Percentiles rank a stretch among this genome's conserved stretches.
These are phyloP conservation scores for Callimico goeldii DNA, from an alignment of 2,797 vertebrate species.

Conservation along the genomic window DNA sequence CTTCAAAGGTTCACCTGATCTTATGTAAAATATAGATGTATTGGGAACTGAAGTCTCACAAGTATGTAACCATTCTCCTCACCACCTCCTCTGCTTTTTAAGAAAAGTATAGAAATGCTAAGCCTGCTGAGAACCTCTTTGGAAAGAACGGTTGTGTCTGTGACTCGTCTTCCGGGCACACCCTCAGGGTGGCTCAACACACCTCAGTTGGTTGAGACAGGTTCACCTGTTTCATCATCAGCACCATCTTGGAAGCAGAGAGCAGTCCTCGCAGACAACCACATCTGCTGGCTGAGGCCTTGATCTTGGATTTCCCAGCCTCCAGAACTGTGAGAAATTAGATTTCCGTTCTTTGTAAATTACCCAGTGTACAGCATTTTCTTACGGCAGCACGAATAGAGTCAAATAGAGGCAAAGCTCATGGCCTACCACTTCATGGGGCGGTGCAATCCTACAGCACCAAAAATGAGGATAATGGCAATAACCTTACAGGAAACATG, in stretches of 20 bases:
- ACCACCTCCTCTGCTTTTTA: neutral
- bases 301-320: neutral
- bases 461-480: neutral
- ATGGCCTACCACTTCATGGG: neutral
- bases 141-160: neutral
- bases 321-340: neutral
- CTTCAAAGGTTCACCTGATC: neutral
- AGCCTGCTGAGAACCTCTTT: neutral
- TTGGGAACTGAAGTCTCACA: neutral
- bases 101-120: neutral
- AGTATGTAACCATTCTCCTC: neutral
- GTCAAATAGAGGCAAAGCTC: neutral
- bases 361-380: neutral
- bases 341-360: neutral
- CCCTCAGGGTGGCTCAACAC: neutral
- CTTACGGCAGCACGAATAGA: accelerated
- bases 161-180: neutral
- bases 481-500: neutral
- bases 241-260: neutral
- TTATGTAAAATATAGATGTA: neutral
- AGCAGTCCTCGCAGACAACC: neutral
- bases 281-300: neutral
- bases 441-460: neutral
- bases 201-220: neutral
- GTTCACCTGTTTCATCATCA: neutral